Base-by-base conservation (phyloP, 1,140 invertebrate species). In the Heterodera carotae region DNA sequence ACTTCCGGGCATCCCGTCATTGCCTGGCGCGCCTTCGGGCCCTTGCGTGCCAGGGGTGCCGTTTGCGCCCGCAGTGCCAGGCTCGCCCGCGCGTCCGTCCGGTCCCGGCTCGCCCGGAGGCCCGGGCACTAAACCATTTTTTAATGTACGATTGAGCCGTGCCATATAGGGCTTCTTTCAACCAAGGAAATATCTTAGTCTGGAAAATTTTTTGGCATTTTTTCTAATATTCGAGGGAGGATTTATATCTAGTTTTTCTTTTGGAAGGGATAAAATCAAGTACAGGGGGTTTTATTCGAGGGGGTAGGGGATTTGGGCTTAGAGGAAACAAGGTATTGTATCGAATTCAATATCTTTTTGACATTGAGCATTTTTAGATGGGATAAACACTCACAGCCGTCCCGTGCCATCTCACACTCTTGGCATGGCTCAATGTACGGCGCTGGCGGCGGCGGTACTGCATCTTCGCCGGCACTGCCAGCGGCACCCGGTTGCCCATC, bases 1-100 rank as follows among this genome's bases (percentile, higher is more conserved):
- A 4, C 2, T 25, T 69, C 80, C 80, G 25, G 66, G 36, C 10
- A 29, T 34, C 70, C 80, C 80, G 22, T 69, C 53, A 22, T 72
- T 71, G 2, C 80, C 80, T 8, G 80, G 80, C 0, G 80, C 67
- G 10, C 75, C 75, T 60, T 59, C 1, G 4, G 12, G 12, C 15
- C 48, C 48, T 18, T 56, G 15, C 15, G 48, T 12, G 15, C 48
- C 48, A 15, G 48, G 48, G 22, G 22, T 56, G 48, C 15, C 48
- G 48, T 22, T 4, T 18, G 15, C 18, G 48, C 48, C 48, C 12
- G 48, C 12, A 5, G 48, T 22, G 48, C 48, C 48, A 18, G 48
- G 15, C 48, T 56, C 48, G 48, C 48, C 48, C 48, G 12, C 12
- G 1, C 18, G 12, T 56, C 48, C 48, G 48, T 56, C 48, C 48